Evolutionary conservation across 2,113 vertebrate genomes (phyloP).

Genomic region (Gnathonemus echidnorhynchus): DNA sequence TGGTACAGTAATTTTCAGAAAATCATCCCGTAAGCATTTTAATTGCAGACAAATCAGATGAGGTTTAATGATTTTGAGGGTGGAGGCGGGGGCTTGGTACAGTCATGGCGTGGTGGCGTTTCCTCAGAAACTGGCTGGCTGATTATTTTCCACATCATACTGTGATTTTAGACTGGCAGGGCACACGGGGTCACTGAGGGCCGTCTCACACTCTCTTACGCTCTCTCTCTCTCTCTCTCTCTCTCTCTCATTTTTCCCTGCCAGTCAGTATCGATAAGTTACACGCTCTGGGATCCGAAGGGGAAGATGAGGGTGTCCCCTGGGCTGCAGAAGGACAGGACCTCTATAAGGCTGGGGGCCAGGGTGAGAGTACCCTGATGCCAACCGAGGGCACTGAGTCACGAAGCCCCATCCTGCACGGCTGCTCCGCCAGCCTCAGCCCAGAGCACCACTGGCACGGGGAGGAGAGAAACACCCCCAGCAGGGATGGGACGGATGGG

Average conservation of each 20-base stretch:
- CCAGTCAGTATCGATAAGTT: conserved; percentile 53
- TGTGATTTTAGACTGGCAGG: background rate
- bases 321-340: conserved; percentile 61
- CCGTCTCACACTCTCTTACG: background rate
- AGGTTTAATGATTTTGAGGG: background rate
- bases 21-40: background rate
- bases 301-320: conserved; percentile 59
- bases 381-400: conserved; percentile 59
- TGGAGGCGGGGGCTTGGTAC: background rate
- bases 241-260: background rate
- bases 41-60: background rate
- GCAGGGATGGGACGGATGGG: conserved; percentile 32
- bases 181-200: background rate
- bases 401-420: conserved; percentile 47
- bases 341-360: conserved; percentile 40
- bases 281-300: conserved; percentile 59
- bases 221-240: background rate
- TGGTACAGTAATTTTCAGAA: background rate
- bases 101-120: background rate
- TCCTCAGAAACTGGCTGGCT: background rate
- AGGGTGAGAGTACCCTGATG: conserved; percentile 59
- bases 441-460: conserved; percentile 27
- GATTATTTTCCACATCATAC: background rate
- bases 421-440: conserved; percentile 44
- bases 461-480: conserved; percentile 42